These are phyloP conservation scores for Mus musculus DNA, from an alignment of 2,113 vertebrate genomes.

Conservation along the genomic window GRCm39 chr4:53035001-53035500, in stretches of 20 bases:
- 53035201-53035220: not conserved
- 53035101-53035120: not conserved
- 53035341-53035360: conserved; percentile 99
- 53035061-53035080: not conserved
- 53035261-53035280: not conserved
- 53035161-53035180: not conserved
- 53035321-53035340: conserved; percentile 91
- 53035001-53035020: too few species aligned
- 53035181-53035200: not conserved
- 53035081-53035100: not conserved
- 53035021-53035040: too few species aligned
- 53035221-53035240: not conserved
- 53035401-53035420: conserved; percentile 97
- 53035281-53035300: not conserved
- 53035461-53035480: conserved; percentile 97
- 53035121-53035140: not conserved
- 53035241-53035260: not conserved
- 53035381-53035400: conserved; percentile 93
- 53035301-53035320: not conserved
- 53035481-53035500: conserved; percentile 94
- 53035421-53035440: conserved; percentile 93
- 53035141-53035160: not conserved
- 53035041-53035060: too few species aligned
- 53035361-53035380: conserved; percentile 98
- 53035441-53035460: conserved; percentile 98